phyloP scores from a whole-genome alignment of 2,888 invertebrate species.

The Dromius quadrimaculatus region DNA sequence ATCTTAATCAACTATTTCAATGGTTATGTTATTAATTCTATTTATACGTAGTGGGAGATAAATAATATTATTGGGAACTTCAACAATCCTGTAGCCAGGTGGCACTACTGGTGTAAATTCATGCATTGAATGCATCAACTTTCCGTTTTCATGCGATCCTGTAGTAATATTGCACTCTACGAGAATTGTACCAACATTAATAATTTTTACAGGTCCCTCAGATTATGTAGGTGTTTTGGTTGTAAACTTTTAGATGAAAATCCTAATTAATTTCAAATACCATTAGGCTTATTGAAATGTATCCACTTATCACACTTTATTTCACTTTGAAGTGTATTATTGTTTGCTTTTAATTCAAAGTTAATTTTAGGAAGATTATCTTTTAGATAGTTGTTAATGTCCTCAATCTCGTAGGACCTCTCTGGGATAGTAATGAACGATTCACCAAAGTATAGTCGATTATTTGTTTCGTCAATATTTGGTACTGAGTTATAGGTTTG shows the following conservation, averaged over 20 bases:
- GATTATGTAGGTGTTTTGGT: constrained; percentile 54
- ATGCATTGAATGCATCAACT: constrained; percentile 58
- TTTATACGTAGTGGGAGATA: constrained; percentile 54
- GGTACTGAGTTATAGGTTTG: neutral
- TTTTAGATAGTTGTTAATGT: constrained; percentile 53
- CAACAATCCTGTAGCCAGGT: constrained; percentile 47
- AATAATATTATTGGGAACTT: constrained; percentile 51
- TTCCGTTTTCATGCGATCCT: constrained; percentile 51
- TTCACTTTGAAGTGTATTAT: constrained; percentile 57
- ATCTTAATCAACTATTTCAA: constrained; percentile 56
- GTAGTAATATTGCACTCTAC: constrained; percentile 57
- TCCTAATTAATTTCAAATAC: constrained; percentile 55
- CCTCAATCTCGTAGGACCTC: constrained; percentile 55
- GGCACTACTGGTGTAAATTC: constrained; percentile 58
- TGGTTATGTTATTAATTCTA: constrained; percentile 54
- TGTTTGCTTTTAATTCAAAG: constrained; percentile 53
- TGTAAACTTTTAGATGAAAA: constrained; percentile 43
- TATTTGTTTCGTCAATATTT: neutral
- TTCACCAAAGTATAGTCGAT: constrained; percentile 47
- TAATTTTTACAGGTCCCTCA: constrained; percentile 57
- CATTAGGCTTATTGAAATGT: constrained; percentile 40
- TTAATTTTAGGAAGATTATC: neutral
- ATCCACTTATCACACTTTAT: constrained; percentile 53
- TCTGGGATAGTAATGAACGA: neutral
- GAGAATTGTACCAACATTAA: constrained; percentile 56